A percentile compares a stretch with the other conserved stretches of the same genome.
These are phyloP conservation scores for Salpingus planirostris DNA, from an alignment of 2,888 invertebrate genomes.

Conservation along the genomic window DNA sequence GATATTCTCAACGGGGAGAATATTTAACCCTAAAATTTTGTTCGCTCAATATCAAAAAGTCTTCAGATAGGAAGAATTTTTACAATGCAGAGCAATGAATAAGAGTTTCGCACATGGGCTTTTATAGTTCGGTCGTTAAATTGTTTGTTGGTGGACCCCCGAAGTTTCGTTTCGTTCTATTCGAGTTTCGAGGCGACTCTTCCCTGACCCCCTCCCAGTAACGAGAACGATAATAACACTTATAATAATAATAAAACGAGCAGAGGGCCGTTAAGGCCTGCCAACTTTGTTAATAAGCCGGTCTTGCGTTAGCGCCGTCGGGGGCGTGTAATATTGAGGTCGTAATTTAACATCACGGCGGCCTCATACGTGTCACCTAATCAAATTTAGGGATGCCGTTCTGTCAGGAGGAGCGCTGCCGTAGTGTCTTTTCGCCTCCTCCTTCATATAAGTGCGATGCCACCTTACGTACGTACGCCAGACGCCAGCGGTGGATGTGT, in stretches of 20 bases:
- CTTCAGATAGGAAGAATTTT: no score
- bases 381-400: constrained; percentile 38
- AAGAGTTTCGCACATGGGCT: no score
- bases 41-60: no score
- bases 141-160: no score
- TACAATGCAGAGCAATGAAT: no score
- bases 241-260: not conserved
- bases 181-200: no score
- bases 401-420: constrained; percentile 25
- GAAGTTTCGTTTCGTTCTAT: no score
- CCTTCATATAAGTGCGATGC: constrained; percentile 15
- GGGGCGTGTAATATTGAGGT: constrained; percentile 28
- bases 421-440: constrained; percentile 22
- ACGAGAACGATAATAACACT: no score
- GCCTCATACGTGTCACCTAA: constrained; percentile 40
- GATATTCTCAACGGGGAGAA: no score
- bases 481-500: not conserved
- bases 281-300: constrained; percentile 13
- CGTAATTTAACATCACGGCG: constrained; percentile 37
- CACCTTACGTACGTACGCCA: not conserved
- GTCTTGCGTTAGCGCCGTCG: constrained; percentile 6
- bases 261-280: constrained; percentile 4
- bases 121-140: no score
- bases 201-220: no score
- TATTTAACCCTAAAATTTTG: no score